Evolutionary conservation across 2,113 vertebrate genomes (phyloP).

Genomic region (Corydoras sp.): DNA sequence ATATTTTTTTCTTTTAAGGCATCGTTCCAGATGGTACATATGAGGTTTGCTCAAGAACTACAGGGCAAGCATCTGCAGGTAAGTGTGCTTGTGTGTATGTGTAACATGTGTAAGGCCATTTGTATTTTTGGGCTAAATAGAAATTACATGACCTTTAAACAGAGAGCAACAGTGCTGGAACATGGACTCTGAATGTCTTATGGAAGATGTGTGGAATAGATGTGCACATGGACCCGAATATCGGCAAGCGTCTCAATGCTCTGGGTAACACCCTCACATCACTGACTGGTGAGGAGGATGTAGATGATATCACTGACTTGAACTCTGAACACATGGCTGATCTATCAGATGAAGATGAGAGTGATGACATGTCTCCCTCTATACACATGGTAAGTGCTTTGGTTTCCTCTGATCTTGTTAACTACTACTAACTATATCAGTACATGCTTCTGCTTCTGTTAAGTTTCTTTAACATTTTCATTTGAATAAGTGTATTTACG

Average conservation of each 20-base stretch:
- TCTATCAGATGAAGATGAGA: constrained; percentile 90
- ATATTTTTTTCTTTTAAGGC: constrained; percentile 61
- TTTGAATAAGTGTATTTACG: too few relatives aligned
- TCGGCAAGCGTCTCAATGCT: constrained; percentile 91
- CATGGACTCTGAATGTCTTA: constrained; percentile 92
- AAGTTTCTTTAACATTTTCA: too few relatives aligned
- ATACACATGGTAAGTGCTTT: constrained; percentile 75
- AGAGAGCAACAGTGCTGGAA: constrained; percentile 96
- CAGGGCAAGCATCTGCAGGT: constrained; percentile 90
- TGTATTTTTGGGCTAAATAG: constrained; percentile 67
- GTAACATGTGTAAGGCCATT: not conserved
- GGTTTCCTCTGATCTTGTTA: not conserved
- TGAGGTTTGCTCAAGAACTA: constrained; percentile 95
- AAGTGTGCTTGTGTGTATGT: constrained; percentile 23
- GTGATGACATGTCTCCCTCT: constrained; percentile 85
- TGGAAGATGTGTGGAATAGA: constrained; percentile 99
- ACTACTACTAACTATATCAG: too few relatives aligned
- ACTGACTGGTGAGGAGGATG: constrained; percentile 89
- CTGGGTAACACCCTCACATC: constrained; percentile 93
- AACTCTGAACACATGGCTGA: constrained; percentile 87
- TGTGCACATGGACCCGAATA: constrained; percentile 98
- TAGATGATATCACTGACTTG: constrained; percentile 88
- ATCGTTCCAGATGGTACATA: constrained; percentile 97
- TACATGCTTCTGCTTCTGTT: too few relatives aligned
- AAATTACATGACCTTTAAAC: constrained; percentile 33